Base-by-base conservation (phyloP, 2,113 vertebrate genomes). In the Anguilla japonica region DNA sequence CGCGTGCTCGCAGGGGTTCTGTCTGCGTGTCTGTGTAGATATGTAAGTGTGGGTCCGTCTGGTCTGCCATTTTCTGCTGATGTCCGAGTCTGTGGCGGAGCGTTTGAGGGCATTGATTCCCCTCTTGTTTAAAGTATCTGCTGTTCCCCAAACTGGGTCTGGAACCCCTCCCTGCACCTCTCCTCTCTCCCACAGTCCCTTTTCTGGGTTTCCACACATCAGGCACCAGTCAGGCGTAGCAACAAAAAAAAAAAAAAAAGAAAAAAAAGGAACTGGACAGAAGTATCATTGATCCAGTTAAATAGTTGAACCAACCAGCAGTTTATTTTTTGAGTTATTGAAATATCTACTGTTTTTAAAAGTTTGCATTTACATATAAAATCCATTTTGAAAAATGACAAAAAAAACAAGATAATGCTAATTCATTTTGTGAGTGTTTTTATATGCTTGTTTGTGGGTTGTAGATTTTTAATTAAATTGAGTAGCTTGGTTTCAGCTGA, bases 391-490 rank as follows among this genome's bases (percentile, higher is more conserved):
- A 81, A 83, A 40, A 40, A 18, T 34, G 26, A 81, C 41, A 67
- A 81, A 83, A 60, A 86, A 82, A 46, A n/a, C 34, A 57, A 60
- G n/a, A 40, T 7, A 60, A 81, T 81, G 29, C 29, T 16, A 29
- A 81, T 81, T 67, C 41, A 34, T 41, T 81, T 67, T 81, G 79
- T 20, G 79, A 80, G 41, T 41, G 39, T 86, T 86, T 85, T 56
- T 81, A 60, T 57, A 56, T 80, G 84, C 50, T 4, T 80, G 50
- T 85, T 85, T 85, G 71, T 57, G 67, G 20, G 26, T 43, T 85
- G 60, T 79, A 86, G 87, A 86, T 88, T 81, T 86, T 83, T 80
- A 86, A 83, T 80, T 81, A 67, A 85, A 82, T 39, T 75, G 71
- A 75, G 26, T 81, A 63, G 22, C 53, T 83, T 88, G 84, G 84